Conservation (phyloP, 2,888 invertebrate species). For the Danaus chrysippus region DNA sequence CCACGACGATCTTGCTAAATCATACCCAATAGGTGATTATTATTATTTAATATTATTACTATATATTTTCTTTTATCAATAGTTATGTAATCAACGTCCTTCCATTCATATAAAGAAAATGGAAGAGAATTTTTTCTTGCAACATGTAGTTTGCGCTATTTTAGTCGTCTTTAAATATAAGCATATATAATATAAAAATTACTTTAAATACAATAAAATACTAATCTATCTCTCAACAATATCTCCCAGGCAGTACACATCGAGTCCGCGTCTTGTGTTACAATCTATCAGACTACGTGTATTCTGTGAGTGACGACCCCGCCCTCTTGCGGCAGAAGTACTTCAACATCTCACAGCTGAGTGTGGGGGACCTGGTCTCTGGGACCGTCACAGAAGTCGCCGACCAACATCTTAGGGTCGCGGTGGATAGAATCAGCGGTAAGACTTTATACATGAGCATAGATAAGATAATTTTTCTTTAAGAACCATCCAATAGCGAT, state of each 20-base stretch:
- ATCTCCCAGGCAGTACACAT: constrained; percentile 61
- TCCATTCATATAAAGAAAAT: no score
- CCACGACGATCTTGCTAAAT: constrained; percentile 64
- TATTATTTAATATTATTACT: constrained; percentile 3
- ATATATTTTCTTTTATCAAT: no score
- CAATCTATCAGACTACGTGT: constrained; percentile 81
- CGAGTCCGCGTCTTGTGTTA: constrained; percentile 82
- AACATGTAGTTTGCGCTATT: no score
- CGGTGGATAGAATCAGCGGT: constrained; percentile 76
- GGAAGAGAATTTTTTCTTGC: no score
- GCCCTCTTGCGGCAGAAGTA: constrained; percentile 75
- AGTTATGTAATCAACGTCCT: no score
- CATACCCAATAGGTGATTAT: constrained; percentile 66
- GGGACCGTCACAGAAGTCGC: constrained; percentile 71
- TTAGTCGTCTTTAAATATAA: no score
- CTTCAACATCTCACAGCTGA: constrained; percentile 73
- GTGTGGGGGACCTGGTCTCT: constrained; percentile 75
- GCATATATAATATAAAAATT: no score
- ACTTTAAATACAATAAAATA: no score
- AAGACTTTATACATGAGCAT: neutral
- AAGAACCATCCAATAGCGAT: no score
- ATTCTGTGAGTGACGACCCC: constrained; percentile 83
- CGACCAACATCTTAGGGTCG: constrained; percentile 65
- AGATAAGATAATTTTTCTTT: no score
- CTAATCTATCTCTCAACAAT: no score